Evolutionary conservation across 2,797 vertebrate species (phyloP).

Genomic region (Siniperca scherzeri): DNA sequence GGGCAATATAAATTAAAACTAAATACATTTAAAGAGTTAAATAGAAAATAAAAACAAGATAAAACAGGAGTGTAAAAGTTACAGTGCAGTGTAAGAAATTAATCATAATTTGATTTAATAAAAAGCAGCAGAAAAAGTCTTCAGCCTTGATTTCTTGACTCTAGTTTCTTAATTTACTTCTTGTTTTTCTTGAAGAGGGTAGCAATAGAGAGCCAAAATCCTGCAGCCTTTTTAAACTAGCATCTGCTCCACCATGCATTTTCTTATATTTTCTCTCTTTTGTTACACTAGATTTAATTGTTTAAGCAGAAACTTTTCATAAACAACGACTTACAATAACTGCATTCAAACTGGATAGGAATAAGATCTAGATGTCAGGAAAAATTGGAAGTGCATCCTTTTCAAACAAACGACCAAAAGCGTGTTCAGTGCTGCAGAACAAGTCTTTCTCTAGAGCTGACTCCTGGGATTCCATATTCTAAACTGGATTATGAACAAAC

Average conservation of each 20-base stretch:
- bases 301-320: not conserved
- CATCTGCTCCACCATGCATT: not conserved
- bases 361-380: not conserved
- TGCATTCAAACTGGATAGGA: not conserved
- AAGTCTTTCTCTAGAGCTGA: not conserved
- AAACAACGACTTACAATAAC: not conserved
- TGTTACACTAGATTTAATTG: not conserved
- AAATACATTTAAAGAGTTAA: no score
- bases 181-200: no score
- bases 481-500: not conserved
- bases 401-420: not conserved
- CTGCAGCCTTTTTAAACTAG: not conserved
- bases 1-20: no score
- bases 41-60: no score
- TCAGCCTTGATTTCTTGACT: not conserved
- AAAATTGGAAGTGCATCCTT: not conserved
- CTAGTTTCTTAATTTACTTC: not conserved
- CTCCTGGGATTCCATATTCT: not conserved
- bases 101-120: no score
- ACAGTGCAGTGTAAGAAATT: no score
- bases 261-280: not conserved
- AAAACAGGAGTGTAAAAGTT: no score
- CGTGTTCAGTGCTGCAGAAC: not conserved
- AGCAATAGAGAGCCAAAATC: not conserved
- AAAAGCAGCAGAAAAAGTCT: no score